These are phyloP conservation scores for Stenotaenia linearis DNA, from an alignment of 2,888 invertebrate species.

Conservation along the genomic window DNA sequence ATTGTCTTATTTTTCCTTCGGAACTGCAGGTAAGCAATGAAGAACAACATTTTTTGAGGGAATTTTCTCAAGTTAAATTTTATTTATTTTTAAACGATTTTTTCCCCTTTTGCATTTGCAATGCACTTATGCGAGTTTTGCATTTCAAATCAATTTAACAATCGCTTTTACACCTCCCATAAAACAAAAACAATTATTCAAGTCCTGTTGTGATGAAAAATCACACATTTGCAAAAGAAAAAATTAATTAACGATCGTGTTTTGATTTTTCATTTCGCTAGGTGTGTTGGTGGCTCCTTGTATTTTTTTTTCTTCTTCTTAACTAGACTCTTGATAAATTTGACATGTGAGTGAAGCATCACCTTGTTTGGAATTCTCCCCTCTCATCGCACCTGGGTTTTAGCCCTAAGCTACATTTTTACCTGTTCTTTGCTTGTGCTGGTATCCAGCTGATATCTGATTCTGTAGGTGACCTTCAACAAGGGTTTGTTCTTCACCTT, in stretches of 20 bases:
- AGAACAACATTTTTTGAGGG: not conserved
- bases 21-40: not conserved
- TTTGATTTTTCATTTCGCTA: not conserved
- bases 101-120: too few species aligned
- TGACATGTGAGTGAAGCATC: slow-evolving; percentile 4
- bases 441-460: not conserved
- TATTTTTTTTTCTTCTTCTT: not conserved
- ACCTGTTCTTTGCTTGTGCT: not conserved
- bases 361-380: slow-evolving; percentile 1
- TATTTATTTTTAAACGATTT: too few species aligned
- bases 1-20: not conserved
- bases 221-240: too few species aligned
- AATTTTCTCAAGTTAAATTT: not conserved
- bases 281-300: too few species aligned
- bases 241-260: too few species aligned
- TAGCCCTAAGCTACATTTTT: not conserved
- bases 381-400: not conserved
- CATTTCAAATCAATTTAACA: too few species aligned
- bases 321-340: slow-evolving; percentile 4
- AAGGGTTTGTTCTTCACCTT: not conserved
- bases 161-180: too few species aligned
- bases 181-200: too few species aligned
- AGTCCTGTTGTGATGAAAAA: too few species aligned
- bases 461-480: not conserved
- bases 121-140: too few species aligned